phyloP scores from a whole-genome alignment of 2,888 invertebrate genomes.

The Aelia acuminata region DNA sequence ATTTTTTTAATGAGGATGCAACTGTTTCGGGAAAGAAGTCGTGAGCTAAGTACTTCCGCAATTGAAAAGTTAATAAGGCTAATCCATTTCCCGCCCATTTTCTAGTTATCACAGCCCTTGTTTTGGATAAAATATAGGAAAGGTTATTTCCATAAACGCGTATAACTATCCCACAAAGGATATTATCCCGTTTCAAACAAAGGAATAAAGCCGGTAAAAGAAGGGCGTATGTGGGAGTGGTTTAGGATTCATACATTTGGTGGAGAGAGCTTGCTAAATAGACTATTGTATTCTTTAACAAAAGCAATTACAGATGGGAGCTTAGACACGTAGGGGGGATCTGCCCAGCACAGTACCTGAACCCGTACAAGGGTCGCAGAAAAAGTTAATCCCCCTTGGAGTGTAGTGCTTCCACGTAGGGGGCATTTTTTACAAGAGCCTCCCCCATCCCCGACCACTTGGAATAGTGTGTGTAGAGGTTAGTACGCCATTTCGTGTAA shows the following conservation, averaged over 20 bases:
- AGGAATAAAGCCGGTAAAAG: constrained; percentile 16
- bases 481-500: constrained; percentile 26
- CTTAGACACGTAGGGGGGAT: constrained; percentile 45
- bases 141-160: not conserved
- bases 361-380: not conserved
- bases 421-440: constrained; percentile 11
- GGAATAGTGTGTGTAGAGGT: constrained; percentile 36
- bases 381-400: constrained; percentile 45
- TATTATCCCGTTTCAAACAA: not conserved
- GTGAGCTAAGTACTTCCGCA: no score
- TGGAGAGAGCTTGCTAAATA: constrained; percentile 30
- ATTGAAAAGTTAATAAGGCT: no score
- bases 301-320: constrained; percentile 20
- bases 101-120: no score
- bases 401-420: constrained; percentile 19
- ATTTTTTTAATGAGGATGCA: no score
- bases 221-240: not conserved
- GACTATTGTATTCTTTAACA: constrained; percentile 48
- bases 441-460: no score
- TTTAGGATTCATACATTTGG: not conserved
- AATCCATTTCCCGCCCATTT: no score
- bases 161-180: not conserved
- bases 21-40: no score
- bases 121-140: not conserved
- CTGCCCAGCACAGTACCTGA: not conserved